Evolutionary conservation across 2,113 vertebrate genomes (phyloP), one percentile per base, ranked within the genome.

Genomic region (Tachysurus vachellii): DNA sequence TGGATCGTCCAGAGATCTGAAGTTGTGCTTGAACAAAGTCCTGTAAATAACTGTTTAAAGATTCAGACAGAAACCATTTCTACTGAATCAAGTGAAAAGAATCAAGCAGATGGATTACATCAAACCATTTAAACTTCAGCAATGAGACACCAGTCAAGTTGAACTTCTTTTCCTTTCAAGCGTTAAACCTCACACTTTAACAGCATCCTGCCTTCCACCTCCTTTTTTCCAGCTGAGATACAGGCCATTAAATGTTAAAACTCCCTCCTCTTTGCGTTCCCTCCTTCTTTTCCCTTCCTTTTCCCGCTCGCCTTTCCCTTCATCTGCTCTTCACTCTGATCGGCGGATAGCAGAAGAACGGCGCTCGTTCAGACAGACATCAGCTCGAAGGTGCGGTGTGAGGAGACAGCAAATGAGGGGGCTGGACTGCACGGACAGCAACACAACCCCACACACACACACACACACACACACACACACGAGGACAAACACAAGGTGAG

Each of bases 191-290:
- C 56, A 31, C 44, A 56, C 79, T 2, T 73, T 26, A 84, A 86
- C 86, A 85, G 79, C 80, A 71, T 71, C 81, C 61, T 80, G n/a
- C 86, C 79, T 62, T 83, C 83, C 90, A 81, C 64, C 28, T 80
- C 66, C 36, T 85, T 66, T 36, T 75, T 84, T 84, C 70, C 64
- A 89, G 81, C 75, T 54, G 47, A 77, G 90, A 80, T 57, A 50
- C 13, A 70, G 57, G 84, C 79, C 83, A 91, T 90, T 92, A 93
- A 91, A 92, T 56, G 86, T 92, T 94, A 94, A 94, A 93, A 94
- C 88, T 89, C 83, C 91, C 62, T 94, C 89, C 86, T 79, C 75
- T 79, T 77, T 54, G 47, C 28, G 75, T 77, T 88, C 90, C 81
- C 88, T 85, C 80, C 85, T 68, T 64, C 53, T 44, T 17, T 31